A percentile compares a stretch with the other conserved stretches of the same genome.
Evolutionary conservation across 2,113 vertebrate genomes (phyloP).

Genomic region (Balaenoptera acutorostrata): DNA sequence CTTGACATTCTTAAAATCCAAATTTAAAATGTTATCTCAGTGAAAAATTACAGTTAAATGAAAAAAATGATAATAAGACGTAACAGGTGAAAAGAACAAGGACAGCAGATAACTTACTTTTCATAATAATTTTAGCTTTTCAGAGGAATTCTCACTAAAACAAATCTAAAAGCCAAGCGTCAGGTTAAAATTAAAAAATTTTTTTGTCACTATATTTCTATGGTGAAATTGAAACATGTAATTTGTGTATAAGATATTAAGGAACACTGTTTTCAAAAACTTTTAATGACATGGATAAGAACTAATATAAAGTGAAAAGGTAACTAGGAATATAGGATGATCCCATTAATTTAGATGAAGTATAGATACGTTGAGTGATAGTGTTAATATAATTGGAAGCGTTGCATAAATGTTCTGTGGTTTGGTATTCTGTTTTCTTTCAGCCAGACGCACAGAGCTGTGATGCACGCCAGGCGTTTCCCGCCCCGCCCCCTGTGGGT

Average conservation of each 20-base stretch:
- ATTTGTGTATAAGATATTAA: not conserved
- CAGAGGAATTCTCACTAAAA: not conserved
- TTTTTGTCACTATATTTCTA: not conserved
- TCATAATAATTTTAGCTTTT: not conserved
- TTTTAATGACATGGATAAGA: not conserved
- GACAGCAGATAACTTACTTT: not conserved
- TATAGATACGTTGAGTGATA: not conserved
- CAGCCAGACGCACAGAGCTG: no score
- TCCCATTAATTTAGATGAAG: not conserved
- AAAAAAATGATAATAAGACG: not conserved
- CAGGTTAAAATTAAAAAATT: not conserved
- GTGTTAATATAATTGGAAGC: no score
- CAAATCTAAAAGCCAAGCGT: not conserved
- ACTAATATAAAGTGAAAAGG: not conserved
- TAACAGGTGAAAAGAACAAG: not conserved
- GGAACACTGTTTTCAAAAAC: not conserved
- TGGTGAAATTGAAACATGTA: not conserved
- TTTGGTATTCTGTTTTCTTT: no score
- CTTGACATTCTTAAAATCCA: no score
- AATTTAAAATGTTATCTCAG: no score
- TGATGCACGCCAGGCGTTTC: no score
- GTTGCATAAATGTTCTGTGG: no score
- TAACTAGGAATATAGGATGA: not conserved
- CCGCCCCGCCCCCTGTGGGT: not conserved
- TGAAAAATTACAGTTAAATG: no score